phyloP scores from a whole-genome alignment of 2,113 vertebrate species.

The Thunnus thynnus region DNA sequence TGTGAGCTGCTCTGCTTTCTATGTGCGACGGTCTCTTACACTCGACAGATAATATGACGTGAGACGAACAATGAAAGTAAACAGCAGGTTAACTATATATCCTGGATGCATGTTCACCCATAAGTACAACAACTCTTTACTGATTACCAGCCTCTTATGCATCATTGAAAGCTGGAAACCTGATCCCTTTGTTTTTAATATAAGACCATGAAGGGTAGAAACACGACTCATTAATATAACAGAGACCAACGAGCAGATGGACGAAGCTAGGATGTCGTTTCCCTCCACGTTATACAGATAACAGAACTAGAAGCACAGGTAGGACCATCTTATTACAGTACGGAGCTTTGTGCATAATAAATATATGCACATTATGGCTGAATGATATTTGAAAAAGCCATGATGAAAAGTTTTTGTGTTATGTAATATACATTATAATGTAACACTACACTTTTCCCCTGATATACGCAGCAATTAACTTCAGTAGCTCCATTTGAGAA shows the following conservation, averaged over 20 bases:
- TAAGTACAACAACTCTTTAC: background rate
- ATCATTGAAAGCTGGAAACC: slow-evolving; percentile 69
- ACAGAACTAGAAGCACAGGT: background rate
- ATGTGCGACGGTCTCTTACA: background rate
- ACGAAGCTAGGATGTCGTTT: background rate
- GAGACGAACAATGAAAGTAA: background rate
- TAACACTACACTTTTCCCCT: background rate
- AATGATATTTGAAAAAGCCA: too few relatives aligned
- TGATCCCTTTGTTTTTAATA: slow-evolving; percentile 46
- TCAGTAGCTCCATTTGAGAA: too few relatives aligned
- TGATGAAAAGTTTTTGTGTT: too few relatives aligned
- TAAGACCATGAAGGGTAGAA: slow-evolving; percentile 42
- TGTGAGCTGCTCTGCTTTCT: background rate
- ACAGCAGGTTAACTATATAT: background rate
- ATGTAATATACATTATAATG: background rate
- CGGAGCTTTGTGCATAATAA: background rate
- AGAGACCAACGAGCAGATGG: slow-evolving; percentile 36
- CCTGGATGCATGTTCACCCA: background rate
- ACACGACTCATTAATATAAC: slow-evolving; percentile 53
- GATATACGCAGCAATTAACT: background rate
- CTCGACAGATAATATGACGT: background rate
- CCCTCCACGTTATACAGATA: background rate
- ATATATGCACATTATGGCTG: background rate
- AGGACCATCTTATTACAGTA: background rate
- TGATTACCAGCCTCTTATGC: slow-evolving; percentile 39